Evolutionary conservation across 2,888 invertebrate species (phyloP).

Genomic region (Cryptus viduatorius): DNA sequence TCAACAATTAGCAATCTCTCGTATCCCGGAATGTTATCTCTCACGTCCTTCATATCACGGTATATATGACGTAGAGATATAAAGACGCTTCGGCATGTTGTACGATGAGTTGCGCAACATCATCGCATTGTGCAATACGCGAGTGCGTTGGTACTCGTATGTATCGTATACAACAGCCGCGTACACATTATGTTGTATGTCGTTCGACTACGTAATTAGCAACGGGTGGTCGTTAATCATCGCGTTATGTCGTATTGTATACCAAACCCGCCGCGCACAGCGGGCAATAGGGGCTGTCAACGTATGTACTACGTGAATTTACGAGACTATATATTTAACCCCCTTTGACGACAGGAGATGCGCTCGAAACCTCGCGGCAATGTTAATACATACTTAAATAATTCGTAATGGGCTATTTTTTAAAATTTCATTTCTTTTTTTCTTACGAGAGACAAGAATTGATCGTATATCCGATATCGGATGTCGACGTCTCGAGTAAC

Average conservation of each 20-base stretch:
- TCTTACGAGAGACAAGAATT: background rate
- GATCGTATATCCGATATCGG: slow-evolving; percentile 34
- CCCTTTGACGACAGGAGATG: background rate
- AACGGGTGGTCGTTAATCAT: slow-evolving; percentile 74
- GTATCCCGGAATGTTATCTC: background rate
- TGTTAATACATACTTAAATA: background rate
- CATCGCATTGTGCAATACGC: slow-evolving; percentile 40
- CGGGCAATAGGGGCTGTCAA: background rate
- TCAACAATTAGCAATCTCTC: background rate
- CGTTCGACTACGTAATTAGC: slow-evolving; percentile 75
- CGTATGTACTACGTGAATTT: slow-evolving; percentile 6
- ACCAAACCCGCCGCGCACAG: slow-evolving; percentile 21
- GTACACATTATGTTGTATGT: slow-evolving; percentile 54
- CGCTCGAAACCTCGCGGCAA: background rate
- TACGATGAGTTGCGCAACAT: slow-evolving; percentile 1
- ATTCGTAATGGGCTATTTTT: background rate
- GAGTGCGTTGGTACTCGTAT: slow-evolving; percentile 26
- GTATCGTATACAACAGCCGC: slow-evolving; percentile 27
- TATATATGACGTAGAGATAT: background rate
- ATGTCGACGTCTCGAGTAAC: slow-evolving; percentile 42
- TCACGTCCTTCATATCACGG: background rate
- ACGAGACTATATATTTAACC: slow-evolving; percentile 10
- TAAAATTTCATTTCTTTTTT: background rate
- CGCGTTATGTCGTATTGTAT: slow-evolving; percentile 62
- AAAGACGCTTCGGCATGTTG: slow-evolving; percentile 3